phyloP scores from a whole-genome alignment of 2,888 invertebrate species.

The Crepidodera aurea region DNA sequence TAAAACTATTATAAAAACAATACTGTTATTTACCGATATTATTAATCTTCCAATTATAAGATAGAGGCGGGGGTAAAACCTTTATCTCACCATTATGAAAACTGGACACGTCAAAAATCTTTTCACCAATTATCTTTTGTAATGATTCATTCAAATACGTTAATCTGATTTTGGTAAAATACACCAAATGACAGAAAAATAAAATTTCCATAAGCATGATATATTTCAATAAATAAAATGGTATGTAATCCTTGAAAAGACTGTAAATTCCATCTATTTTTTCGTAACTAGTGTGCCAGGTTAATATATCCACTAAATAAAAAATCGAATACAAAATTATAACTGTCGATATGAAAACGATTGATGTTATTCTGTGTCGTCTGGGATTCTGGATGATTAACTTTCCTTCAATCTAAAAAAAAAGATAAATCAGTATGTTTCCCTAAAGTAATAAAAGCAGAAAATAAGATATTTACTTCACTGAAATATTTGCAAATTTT shows the following conservation, averaged over 20 bases:
- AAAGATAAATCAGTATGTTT: too few species aligned
- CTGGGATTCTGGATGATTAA: not conserved
- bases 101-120: not conserved
- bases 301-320: not conserved
- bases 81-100: conserved; percentile 7
- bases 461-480: not conserved
- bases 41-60: not conserved
- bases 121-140: not conserved
- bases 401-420: conserved; percentile 2
- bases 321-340: too few species aligned
- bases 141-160: not conserved
- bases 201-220: conserved; percentile 8
- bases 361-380: not conserved
- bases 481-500: conserved; percentile 5
- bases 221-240: conserved; percentile 4
- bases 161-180: not conserved
- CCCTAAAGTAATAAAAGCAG: too few species aligned
- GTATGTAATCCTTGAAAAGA: not conserved
- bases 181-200: conserved; percentile 9
- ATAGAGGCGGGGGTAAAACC: not conserved
- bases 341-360: not conserved
- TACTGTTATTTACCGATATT: too few species aligned
- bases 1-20: too few species aligned
- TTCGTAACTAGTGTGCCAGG: conserved; percentile 1
- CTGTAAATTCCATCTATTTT: not conserved